Evolutionary conservation across 1,140 invertebrate genomes (phyloP), one percentile per base, ranked within the genome.

Genomic region (Aphelinus certus): DNA sequence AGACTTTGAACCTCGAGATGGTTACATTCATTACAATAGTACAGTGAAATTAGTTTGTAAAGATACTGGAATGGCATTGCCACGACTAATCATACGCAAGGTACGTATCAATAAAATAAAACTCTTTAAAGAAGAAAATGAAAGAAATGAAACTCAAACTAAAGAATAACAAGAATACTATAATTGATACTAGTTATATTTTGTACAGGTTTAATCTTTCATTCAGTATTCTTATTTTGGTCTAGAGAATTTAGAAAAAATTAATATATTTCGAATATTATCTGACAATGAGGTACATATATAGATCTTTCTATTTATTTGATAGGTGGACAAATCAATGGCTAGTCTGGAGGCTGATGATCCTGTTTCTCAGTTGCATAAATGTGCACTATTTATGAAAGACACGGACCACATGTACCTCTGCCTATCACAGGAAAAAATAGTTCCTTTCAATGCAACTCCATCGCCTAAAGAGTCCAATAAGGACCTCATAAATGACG

Each of bases 351-450:
- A 99, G 89, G 97, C 97, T 1, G 97, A 98, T 83, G 98, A 99
- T 89, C 98, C 98, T 0, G 97, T 99, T 0, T 98, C 96, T 0
- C 98, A 99, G 83, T 89, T 99, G 1, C 98, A 99, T 87, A 99
- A 99, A 88, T 99, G 97, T 89, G 97, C 98, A 47, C 99, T 99
- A 88, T 99, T 98, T 84, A 96, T 99, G 95, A 99, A 99, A 86
- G 98, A 99, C 85, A 98, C 97, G 7, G 97, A 99, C 84, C 90
- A 97, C 68, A 98, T 99, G 96, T 99, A 99, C 85, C 90, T 99
- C 10, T 99, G 98, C 86, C 88, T 99, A 7, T 98, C 96, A 4
- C 97, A 99, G 87, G 98, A 99, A 85, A 92, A 97, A 81, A 99
- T 99, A 73, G 99, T 99, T 81, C 98, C 99, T 86, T 99, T 99